These are phyloP conservation scores for Engystomops pustulosus DNA, from an alignment of 2,113 vertebrate genomes.

Conservation along the genomic window DNA sequence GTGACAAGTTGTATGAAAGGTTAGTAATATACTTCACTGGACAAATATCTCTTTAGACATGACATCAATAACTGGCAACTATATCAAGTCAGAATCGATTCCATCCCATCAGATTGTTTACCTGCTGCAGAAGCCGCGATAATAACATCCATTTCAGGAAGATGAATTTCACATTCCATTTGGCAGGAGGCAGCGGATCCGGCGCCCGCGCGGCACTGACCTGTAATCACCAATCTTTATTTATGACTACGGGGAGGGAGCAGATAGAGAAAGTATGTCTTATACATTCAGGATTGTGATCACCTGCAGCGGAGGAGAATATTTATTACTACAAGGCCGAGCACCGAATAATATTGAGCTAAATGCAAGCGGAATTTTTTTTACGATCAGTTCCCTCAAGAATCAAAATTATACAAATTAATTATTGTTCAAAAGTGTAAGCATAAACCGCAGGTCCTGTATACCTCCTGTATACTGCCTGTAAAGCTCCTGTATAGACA, in stretches of 20 bases:
- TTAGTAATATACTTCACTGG: background rate
- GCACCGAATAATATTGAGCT: too few species aligned
- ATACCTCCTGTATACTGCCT: too few species aligned
- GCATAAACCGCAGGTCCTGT: too few species aligned
- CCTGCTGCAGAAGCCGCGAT: background rate
- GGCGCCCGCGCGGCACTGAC: background rate
- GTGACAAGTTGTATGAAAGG: background rate
- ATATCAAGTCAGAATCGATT: conserved; percentile 7
- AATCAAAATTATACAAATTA: too few species aligned
- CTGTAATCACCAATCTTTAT: conserved; percentile 24
- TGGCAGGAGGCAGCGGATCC: background rate
- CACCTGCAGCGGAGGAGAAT: background rate
- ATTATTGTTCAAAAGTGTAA: too few species aligned
- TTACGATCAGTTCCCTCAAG: too few species aligned
- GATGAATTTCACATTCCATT: conserved; percentile 12
- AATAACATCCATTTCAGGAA: background rate
- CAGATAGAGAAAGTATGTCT: background rate
- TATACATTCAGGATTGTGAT: background rate
- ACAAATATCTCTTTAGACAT: background rate
- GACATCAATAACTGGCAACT: background rate
- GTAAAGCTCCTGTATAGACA: background rate
- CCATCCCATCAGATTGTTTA: background rate
- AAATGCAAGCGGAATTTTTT: too few species aligned
- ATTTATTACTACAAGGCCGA: background rate
- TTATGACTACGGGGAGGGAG: background rate